Evolutionary conservation across 2,888 invertebrate species (phyloP).

Genomic region (Meta bourneti): DNA sequence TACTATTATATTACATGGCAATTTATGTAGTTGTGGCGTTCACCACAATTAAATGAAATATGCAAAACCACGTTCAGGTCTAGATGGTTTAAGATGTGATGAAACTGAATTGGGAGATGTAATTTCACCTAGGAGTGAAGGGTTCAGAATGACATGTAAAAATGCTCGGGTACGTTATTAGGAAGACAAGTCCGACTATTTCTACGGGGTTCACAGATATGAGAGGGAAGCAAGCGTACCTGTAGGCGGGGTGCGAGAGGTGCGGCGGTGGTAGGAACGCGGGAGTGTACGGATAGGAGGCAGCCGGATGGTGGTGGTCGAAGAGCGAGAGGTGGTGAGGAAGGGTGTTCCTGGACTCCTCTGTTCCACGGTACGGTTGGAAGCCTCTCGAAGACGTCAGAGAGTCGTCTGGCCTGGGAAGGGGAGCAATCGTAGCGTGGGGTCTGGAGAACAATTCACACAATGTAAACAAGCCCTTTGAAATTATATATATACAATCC

Average conservation of each 20-base stretch:
- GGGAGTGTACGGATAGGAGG: slow-evolving; percentile 68
- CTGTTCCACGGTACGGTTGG: slow-evolving; percentile 66
- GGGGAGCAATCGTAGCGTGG: slow-evolving; percentile 67
- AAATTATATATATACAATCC: too few relatives aligned
- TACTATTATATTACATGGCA: too few relatives aligned
- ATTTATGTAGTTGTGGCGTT: too few relatives aligned
- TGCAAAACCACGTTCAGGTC: too few relatives aligned
- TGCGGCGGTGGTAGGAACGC: slow-evolving; percentile 70
- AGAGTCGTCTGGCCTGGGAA: slow-evolving; percentile 68
- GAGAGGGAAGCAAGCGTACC: slow-evolving; percentile 33
- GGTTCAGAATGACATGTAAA: too few relatives aligned
- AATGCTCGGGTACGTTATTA: too few relatives aligned
- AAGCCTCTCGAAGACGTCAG: slow-evolving; percentile 72
- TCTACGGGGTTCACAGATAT: too few relatives aligned
- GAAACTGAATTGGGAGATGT: too few relatives aligned
- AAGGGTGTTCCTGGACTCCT: slow-evolving; percentile 54
- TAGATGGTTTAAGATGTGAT: too few relatives aligned
- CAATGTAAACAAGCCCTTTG: background rate
- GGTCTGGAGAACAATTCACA: slow-evolving; percentile 45
- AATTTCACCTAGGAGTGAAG: too few relatives aligned
- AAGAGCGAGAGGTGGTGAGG: slow-evolving; percentile 69
- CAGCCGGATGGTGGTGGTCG: slow-evolving; percentile 66
- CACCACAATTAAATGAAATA: too few relatives aligned
- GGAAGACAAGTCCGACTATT: too few relatives aligned
- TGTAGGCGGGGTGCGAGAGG: slow-evolving; percentile 74